Evolutionary conservation across 2,797 vertebrate species (phyloP).

Genomic region (Gorsachius magnificus): DNA sequence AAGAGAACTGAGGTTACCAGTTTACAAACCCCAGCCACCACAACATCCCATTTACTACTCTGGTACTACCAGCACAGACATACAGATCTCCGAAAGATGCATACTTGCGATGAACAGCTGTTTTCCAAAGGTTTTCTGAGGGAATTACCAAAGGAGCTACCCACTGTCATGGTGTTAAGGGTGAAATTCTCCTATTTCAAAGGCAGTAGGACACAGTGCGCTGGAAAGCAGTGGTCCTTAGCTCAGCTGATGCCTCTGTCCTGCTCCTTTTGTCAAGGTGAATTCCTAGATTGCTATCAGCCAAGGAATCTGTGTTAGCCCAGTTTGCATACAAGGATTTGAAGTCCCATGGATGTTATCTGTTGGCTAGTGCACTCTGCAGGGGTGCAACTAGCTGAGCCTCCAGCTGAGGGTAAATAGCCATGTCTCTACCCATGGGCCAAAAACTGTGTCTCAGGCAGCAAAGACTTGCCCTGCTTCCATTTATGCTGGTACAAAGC

Average conservation of each 20-base stretch:
- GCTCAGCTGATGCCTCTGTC: neutral
- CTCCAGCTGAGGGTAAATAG: neutral
- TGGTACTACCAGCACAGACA: neutral
- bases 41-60: neutral
- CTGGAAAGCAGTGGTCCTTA: neutral
- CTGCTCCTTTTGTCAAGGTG: neutral
- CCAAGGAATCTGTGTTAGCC: neutral
- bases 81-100: neutral
- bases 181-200: neutral
- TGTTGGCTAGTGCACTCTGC: neutral
- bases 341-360: neutral
- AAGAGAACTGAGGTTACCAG: neutral
- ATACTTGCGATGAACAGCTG: neutral
- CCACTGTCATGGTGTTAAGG: no score
- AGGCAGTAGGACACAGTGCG: neutral
- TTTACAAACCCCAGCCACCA: neutral
- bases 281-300: neutral
- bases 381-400: neutral
- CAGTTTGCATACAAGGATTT: neutral
- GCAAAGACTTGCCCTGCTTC: neutral
- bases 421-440: no score
- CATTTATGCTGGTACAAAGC: neutral
- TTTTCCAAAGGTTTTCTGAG: neutral
- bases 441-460: neutral
- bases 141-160: neutral